Base-by-base conservation (phyloP, 2,113 vertebrate species). In the Pristiophorus japonicus region DNA sequence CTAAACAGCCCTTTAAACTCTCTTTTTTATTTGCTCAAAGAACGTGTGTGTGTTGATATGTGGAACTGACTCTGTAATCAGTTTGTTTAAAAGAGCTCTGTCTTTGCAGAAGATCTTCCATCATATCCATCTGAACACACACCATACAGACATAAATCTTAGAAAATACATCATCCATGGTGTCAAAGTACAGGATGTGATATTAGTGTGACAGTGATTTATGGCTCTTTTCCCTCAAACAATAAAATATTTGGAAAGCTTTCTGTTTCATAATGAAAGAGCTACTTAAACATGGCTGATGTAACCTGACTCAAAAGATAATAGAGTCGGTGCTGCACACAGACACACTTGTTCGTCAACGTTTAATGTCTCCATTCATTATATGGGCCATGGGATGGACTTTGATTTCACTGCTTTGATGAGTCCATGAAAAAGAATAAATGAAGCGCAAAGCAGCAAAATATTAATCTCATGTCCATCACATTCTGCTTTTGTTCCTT, bases 181-280 rank as follows among this genome's bases (percentile, higher is more conserved):
- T 90, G 51, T n/a, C n/a, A n/a, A n/a, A n/a, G n/a, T n/a, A n/a
- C n/a, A n/a, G n/a, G n/a, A n/a, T 59, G 78, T 20, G 38, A 59
- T 59, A n/a, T 14, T 59, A 90, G 30, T 30, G 55, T 62, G 45
- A 87, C 38, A 42, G 8, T 87, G 87, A 16, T 90, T 90, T 55
- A 90, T 18, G 87, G 30, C 27, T 16, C 24, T 16, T 62, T 27
- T 38, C 20, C n/a, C 63, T 67, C n/a, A 66, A 65, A 66, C 16
- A 94, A 94, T 94, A 65, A 94, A 11, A 94, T n/a, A 3, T 94
- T 94, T 94, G 63, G n/a, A 24, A 66, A 94, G 65, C 22, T 67
- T 94, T 24, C 11, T 14, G 30, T 59, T 93, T 38, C 18, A 20
- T 81, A 18, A 42, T 38, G 34, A 38, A 65, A 65, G 34, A 0